These are phyloP conservation scores for Eilema caniola DNA, from an alignment of 2,888 invertebrate genomes.

Conservation along the genomic window DNA sequence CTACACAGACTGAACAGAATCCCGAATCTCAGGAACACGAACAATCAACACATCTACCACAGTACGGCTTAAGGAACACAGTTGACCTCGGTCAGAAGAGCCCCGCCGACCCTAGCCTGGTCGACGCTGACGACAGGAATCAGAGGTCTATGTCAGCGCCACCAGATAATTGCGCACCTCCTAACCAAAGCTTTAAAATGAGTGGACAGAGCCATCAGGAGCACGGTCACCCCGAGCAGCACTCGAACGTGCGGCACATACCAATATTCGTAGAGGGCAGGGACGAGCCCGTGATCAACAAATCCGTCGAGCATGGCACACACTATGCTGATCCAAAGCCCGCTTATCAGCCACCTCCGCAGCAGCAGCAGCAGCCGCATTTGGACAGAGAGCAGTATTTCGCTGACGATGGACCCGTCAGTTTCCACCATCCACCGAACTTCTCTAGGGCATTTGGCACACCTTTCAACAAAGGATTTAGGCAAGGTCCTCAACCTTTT, in stretches of 20 bases:
- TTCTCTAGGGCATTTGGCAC: conserved; percentile 80
- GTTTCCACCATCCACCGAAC: conserved; percentile 78
- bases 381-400: conserved; percentile 81
- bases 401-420: conserved; percentile 70
- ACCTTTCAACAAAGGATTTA: conserved; percentile 72
- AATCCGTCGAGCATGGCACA: conserved; percentile 79
- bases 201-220: conserved; percentile 71
- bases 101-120: conserved; percentile 82
- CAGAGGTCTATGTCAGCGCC: conserved; percentile 94
- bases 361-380: conserved; percentile 67
- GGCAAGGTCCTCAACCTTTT: conserved; percentile 82
- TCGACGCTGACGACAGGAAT: conserved; percentile 87
- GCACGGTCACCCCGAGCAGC: conserved; percentile 59
- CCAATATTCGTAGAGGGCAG: conserved; percentile 96
- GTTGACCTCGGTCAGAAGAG: conserved; percentile 92
- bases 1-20: conserved; percentile 77
- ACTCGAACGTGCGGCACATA: conserved; percentile 91
- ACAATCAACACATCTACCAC: conserved; percentile 80
- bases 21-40: conserved; percentile 60
- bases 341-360: conserved; percentile 67
- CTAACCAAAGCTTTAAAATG: conserved; percentile 67
- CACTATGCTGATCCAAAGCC: conserved; percentile 72
- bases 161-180: conserved; percentile 82
- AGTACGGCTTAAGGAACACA: conserved; percentile 92
- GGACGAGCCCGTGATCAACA: conserved; percentile 92